These are phyloP conservation scores for Rugalucina vietnamica DNA, from an alignment of 2,888 invertebrate species.

Conservation along the genomic window DNA sequence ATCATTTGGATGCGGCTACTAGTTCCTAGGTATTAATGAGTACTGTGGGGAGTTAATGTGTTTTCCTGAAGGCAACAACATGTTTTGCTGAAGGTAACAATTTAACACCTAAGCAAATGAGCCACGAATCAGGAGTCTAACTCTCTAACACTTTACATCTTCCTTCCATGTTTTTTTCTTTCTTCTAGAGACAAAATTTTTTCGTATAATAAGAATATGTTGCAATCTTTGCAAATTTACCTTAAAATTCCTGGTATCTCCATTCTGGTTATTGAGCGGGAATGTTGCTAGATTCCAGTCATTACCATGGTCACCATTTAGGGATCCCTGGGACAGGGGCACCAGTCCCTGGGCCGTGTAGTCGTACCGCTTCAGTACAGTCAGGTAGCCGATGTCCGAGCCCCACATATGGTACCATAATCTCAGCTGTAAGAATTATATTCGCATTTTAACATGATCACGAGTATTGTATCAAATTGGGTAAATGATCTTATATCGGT, in stretches of 20 bases:
- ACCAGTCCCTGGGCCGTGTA: conserved; percentile 58
- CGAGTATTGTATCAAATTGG: too few species aligned
- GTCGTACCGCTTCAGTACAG: conserved; percentile 65
- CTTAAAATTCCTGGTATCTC: conserved; percentile 56
- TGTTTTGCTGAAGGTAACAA: too few species aligned
- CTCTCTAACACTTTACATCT: too few species aligned
- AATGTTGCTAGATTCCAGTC: conserved; percentile 62
- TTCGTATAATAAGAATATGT: background rate
- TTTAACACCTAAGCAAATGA: too few species aligned
- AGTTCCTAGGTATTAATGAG: too few species aligned
- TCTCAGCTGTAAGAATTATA: conserved; percentile 62
- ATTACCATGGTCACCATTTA: conserved; percentile 69
- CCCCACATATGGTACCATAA: conserved; percentile 79
- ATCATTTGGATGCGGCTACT: too few species aligned
- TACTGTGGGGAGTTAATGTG: too few species aligned
- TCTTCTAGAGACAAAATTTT: too few species aligned
- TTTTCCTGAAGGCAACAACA: too few species aligned
- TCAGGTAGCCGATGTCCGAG: conserved; percentile 68
- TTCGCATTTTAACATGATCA: background rate
- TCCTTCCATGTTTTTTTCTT: too few species aligned
- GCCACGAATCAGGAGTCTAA: too few species aligned
- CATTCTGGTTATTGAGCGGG: conserved; percentile 12
- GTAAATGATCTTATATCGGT: too few species aligned
- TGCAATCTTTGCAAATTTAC: conserved; percentile 23
- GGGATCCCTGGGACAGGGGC: conserved; percentile 32